These are phyloP conservation scores for Epirrhoe tristata DNA, from an alignment of 2,888 invertebrate genomes.

Conservation along the genomic window DNA sequence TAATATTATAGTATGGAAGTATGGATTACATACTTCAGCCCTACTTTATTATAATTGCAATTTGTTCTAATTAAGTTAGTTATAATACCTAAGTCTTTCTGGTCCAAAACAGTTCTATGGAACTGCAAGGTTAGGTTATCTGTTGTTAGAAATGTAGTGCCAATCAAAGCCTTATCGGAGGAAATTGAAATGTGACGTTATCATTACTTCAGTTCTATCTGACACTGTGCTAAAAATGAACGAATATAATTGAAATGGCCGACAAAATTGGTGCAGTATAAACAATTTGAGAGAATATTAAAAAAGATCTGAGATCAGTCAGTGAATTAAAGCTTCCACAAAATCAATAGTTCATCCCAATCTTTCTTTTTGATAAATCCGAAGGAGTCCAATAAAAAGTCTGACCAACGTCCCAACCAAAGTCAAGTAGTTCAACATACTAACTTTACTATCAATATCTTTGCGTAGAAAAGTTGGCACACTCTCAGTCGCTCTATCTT, in stretches of 20 bases:
- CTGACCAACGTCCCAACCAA: constrained; percentile 9
- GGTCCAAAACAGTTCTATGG: neutral
- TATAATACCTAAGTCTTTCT: neutral
- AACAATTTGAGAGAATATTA: too few relatives aligned
- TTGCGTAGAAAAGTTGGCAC: constrained; percentile 23
- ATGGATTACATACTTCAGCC: too few relatives aligned
- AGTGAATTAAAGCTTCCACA: neutral
- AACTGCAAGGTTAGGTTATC: constrained; percentile 27
- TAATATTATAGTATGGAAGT: too few relatives aligned
- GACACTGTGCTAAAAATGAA: constrained; percentile 27
- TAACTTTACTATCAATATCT: constrained; percentile 32
- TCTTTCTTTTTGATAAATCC: neutral
- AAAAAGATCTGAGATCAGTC: too few relatives aligned
- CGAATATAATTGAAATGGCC: neutral
- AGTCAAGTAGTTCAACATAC: constrained; percentile 24
- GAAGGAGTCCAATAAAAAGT: constrained; percentile 10
- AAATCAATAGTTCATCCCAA: neutral
- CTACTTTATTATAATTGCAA: too few relatives aligned
- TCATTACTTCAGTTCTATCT: constrained; percentile 34
- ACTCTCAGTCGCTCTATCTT: constrained; percentile 20
- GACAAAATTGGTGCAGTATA: too few relatives aligned
- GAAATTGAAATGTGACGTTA: constrained; percentile 41
- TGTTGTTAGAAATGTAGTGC: constrained; percentile 16
- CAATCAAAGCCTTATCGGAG: constrained; percentile 31
- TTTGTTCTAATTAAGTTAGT: too few relatives aligned